Percentiles rank a stretch among this genome's conserved stretches.
Conservation (phyloP, 2,113 vertebrate genomes). For the Crotalus tigris region DNA sequence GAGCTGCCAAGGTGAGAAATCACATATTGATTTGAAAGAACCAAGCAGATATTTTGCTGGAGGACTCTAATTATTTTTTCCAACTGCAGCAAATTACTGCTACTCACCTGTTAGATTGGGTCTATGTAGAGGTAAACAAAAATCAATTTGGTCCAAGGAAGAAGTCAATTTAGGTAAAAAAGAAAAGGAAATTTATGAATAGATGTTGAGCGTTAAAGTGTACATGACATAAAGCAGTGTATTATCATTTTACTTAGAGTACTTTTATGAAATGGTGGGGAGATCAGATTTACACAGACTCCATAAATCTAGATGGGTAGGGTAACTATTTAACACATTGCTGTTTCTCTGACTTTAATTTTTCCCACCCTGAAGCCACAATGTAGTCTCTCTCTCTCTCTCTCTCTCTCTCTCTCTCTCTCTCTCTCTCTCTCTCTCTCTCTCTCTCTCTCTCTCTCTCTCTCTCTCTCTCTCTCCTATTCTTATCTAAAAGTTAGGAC, state of each 20-base stretch:
- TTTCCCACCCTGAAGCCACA: neutral
- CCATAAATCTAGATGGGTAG: neutral
- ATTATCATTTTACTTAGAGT: neutral
- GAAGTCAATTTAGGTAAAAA: conserved; percentile 4
- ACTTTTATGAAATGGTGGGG: neutral
- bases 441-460: neutral
- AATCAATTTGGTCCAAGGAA: neutral
- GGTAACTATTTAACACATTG: neutral
- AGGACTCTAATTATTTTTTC: neutral
- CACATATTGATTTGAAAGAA: neutral
- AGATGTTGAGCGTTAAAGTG: neutral
- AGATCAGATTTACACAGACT: neutral
- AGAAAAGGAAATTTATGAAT: neutral
- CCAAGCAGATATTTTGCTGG: neutral
- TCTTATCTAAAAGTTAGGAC: neutral
- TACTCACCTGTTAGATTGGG: neutral
- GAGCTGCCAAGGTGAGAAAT: neutral
- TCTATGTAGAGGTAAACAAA: neutral
- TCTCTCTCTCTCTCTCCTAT: neutral
- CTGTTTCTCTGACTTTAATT: neutral
- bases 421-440: neutral
- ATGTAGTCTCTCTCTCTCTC: too few species aligned
- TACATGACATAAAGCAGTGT: neutral
- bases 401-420: neutral
- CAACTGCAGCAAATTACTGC: neutral